phyloP scores from a whole-genome alignment of 2,888 invertebrate species.

The Gandaritis pyraliata region DNA sequence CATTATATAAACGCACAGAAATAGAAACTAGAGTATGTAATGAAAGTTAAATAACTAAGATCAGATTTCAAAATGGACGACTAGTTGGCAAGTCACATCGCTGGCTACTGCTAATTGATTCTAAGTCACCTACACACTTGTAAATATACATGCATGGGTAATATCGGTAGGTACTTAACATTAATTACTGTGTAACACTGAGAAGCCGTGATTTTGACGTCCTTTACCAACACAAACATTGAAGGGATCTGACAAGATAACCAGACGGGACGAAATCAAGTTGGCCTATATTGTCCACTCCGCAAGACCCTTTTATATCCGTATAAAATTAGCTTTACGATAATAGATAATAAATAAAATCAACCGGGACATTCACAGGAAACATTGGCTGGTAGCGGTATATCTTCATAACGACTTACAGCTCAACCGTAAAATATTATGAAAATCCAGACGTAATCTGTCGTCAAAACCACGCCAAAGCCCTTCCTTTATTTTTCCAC shows the following conservation, averaged over 20 bases:
- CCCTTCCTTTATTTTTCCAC: background rate
- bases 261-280: conserved; percentile 4
- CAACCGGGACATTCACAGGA: no score
- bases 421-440: background rate
- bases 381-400: background rate
- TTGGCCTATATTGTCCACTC: background rate
- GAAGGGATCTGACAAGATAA: conserved; percentile 13
- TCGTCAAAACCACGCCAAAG: background rate
- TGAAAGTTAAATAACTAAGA: conserved; percentile 26
- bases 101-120: conserved; percentile 40
- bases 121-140: conserved; percentile 36
- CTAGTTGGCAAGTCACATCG: conserved; percentile 31
- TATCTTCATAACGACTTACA: background rate
- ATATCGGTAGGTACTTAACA: conserved; percentile 20
- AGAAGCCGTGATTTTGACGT: conserved; percentile 33
- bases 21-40: conserved; percentile 25
- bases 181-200: conserved; percentile 32
- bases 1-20: no score
- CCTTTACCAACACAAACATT: conserved; percentile 18
- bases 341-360: background rate
- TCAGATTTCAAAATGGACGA: conserved; percentile 38
- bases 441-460: background rate
- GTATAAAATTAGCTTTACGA: conserved; percentile 2
- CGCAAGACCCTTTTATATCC: background rate
- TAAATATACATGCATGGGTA: conserved; percentile 32